Evolutionary conservation across 2,797 vertebrate genomes (phyloP).

Genomic region (Phylloscopus collybita): DNA sequence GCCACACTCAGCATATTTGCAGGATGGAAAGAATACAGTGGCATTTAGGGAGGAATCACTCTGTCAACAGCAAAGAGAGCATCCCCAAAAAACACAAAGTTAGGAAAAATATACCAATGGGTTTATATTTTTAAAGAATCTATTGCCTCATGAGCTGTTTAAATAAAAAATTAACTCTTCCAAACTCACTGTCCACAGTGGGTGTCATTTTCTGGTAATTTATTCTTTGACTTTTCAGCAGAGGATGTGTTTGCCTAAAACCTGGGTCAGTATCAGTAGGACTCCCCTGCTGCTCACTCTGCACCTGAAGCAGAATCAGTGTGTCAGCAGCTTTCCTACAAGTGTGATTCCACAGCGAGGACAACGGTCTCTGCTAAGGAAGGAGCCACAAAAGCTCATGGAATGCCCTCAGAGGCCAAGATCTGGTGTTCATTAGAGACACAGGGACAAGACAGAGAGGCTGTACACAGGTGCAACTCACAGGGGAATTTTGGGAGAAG

Average conservation of each 20-base stretch:
- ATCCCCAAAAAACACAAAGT: not conserved
- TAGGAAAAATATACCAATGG: not conserved
- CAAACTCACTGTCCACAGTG: not conserved
- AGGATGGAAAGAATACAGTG: not conserved
- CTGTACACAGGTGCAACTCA: not conserved
- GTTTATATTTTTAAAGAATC: not conserved
- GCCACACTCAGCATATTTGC: not conserved
- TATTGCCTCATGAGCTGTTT: not conserved
- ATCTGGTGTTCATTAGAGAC: not conserved
- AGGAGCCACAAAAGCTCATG: not conserved
- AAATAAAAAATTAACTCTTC: not conserved
- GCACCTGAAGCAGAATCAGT: not conserved
- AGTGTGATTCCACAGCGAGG: rapidly evolving
- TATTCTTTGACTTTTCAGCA: not conserved
- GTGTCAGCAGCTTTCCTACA: not conserved
- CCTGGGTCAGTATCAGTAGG: not conserved
- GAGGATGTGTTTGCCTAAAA: not conserved
- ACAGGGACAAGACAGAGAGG: not conserved
- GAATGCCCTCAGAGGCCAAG: not conserved
- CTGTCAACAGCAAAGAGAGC: not conserved
- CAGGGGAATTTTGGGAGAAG: not conserved
- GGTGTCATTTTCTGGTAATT: not conserved
- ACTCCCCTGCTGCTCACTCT: not conserved
- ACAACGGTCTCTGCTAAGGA: not conserved
- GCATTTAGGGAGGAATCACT: not conserved